A percentile compares a stretch with the other conserved stretches of the same genome.
phyloP scores from a whole-genome alignment of 2,797 vertebrate genomes.

The Discoglossus pictus region DNA sequence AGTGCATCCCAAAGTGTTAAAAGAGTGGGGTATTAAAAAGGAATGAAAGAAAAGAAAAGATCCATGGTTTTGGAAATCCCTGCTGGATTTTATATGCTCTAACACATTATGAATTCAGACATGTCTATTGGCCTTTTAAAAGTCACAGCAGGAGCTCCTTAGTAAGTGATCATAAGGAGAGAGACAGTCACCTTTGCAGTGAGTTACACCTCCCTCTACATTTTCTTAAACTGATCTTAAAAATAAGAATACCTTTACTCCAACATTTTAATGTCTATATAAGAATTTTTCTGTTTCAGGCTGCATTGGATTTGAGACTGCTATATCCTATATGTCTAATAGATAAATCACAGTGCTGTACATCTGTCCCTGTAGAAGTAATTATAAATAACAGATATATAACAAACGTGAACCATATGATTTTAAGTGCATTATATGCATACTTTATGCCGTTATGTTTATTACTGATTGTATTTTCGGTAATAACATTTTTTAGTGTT shows the following conservation, averaged over 20 bases:
- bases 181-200: constrained; percentile 62
- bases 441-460: too few species aligned
- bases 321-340: too few species aligned
- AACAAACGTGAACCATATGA: too few species aligned
- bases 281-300: too few species aligned
- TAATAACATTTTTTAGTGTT: too few species aligned
- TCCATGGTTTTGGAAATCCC: constrained; percentile 64
- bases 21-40: constrained; percentile 54
- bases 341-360: too few species aligned
- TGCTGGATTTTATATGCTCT: constrained; percentile 65
- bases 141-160: constrained; percentile 63
- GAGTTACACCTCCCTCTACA: constrained; percentile 63
- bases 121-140: constrained; percentile 66
- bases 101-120: constrained; percentile 68
- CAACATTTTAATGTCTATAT: constrained; percentile 2
- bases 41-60: not conserved
- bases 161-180: constrained; percentile 62
- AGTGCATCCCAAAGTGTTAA: too few species aligned
- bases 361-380: too few species aligned
- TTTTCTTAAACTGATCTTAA: constrained; percentile 65
- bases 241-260: constrained; percentile 41
- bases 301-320: too few species aligned
- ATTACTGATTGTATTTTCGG: too few species aligned
- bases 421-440: too few species aligned
- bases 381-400: too few species aligned